phyloP scores from a whole-genome alignment of 2,888 invertebrate species.

The Microctonus aethiopoides region DNA sequence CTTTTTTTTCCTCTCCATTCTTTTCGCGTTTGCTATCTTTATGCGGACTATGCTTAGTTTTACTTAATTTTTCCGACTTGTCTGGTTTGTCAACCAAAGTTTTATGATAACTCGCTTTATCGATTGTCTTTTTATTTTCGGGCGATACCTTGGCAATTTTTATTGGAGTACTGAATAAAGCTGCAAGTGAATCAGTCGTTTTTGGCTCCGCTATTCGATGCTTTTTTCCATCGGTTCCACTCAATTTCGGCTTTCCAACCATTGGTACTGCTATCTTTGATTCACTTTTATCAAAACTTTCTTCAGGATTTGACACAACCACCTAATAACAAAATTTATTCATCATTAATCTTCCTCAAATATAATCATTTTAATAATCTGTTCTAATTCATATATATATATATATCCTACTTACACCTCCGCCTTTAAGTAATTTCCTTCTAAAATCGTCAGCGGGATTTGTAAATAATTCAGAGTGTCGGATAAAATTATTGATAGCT shows the following conservation, averaged over 20 bases:
- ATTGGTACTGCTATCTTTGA: slow-evolving; percentile 72
- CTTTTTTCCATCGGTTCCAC: slow-evolving; percentile 68
- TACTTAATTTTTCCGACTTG: slow-evolving; percentile 66
- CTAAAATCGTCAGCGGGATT: slow-evolving; percentile 91
- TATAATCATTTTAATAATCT: neutral
- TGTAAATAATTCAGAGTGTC: slow-evolving; percentile 86
- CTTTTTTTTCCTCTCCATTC: slow-evolving; percentile 65
- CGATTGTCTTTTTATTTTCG: slow-evolving; percentile 72
- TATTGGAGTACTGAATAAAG: slow-evolving; percentile 86
- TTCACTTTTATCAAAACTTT: slow-evolving; percentile 71
- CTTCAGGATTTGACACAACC: slow-evolving; percentile 68
- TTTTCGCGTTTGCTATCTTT: slow-evolving; percentile 69
- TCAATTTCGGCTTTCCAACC: slow-evolving; percentile 78
- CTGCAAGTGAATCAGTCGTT: slow-evolving; percentile 77
- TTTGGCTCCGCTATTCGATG: slow-evolving; percentile 66
- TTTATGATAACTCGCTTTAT: slow-evolving; percentile 59
- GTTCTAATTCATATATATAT: neutral
- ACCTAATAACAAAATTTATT: slow-evolving; percentile 52
- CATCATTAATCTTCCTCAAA: neutral
- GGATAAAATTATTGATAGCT: slow-evolving; percentile 77
- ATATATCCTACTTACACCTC: slow-evolving; percentile 72
- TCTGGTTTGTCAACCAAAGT: slow-evolving; percentile 71
- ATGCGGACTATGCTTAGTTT: slow-evolving; percentile 71
- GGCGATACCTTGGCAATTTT: slow-evolving; percentile 79
- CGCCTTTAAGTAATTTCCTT: slow-evolving; percentile 87